phyloP scores from a whole-genome alignment of 2,113 vertebrate species.

The Pleuronectes platessa region DNA sequence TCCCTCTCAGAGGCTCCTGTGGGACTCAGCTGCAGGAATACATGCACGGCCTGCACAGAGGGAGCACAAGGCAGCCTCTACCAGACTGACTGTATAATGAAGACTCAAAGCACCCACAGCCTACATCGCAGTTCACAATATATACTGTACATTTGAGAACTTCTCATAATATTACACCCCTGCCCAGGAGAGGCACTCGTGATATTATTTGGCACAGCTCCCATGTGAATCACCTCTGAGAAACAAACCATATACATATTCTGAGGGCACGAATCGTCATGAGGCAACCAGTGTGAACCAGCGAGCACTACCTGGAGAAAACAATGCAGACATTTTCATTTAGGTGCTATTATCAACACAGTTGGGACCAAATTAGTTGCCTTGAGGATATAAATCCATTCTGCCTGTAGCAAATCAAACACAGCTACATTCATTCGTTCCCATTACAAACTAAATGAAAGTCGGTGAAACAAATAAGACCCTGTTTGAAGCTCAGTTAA shows the following conservation, averaged over 20 bases:
- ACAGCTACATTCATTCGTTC: background rate
- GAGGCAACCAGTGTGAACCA: background rate
- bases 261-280: background rate
- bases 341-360: background rate
- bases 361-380: background rate
- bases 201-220: background rate
- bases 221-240: background rate
- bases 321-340: background rate
- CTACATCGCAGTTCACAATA: background rate
- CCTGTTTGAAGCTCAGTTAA: too few species aligned
- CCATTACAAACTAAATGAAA: background rate
- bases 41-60: too few species aligned
- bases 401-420: background rate
- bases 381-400: background rate
- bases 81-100: conserved; percentile 18
- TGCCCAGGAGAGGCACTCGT: background rate
- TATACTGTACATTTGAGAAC: background rate
- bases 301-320: background rate
- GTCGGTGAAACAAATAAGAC: too few species aligned
- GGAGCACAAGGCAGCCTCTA: conserved; percentile 1
- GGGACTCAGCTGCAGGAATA: too few species aligned
- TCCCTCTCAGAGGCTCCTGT: too few species aligned
- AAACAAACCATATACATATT: background rate
- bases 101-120: background rate
- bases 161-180: background rate